Conservation (phyloP, 2,797 vertebrate species). For the Lagocephalus sceleratus region DNA sequence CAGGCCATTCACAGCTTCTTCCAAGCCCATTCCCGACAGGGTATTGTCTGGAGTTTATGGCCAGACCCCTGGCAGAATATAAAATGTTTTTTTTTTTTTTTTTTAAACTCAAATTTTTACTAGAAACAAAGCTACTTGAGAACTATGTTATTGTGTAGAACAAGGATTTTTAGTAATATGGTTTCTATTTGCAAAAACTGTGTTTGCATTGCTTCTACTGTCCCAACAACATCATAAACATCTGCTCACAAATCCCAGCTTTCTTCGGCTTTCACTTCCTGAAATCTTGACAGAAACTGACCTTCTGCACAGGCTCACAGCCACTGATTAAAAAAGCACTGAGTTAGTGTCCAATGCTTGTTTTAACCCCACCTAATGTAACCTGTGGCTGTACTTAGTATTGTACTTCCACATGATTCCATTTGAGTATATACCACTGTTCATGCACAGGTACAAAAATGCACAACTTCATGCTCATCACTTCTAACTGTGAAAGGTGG, state of each 20-base stretch:
- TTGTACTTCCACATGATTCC: too few relatives aligned
- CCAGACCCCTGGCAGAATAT: neutral
- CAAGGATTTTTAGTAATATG: neutral
- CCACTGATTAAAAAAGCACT: slow-evolving; percentile 8
- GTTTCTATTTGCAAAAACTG: slow-evolving; percentile 2
- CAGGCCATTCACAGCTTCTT: slow-evolving; percentile 29
- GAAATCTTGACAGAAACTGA: slow-evolving; percentile 40
- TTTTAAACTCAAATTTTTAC: slow-evolving; percentile 6
- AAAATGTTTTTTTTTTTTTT: neutral
- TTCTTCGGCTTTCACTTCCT: slow-evolving; percentile 28
- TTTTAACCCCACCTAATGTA: too few relatives aligned
- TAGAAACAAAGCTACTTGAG: slow-evolving; percentile 8
- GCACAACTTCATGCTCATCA: too few relatives aligned
- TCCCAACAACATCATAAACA: neutral
- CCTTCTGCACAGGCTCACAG: slow-evolving; percentile 18
- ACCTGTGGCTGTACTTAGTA: too few relatives aligned
- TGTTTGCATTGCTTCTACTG: neutral
- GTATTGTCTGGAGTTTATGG: slow-evolving; percentile 9
- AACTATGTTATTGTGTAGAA: neutral
- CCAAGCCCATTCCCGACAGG: slow-evolving; percentile 15
- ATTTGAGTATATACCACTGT: too few relatives aligned
- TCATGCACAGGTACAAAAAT: too few relatives aligned
- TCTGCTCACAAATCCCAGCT: neutral
- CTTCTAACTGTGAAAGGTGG: too few relatives aligned
- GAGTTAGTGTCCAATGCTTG: too few relatives aligned